Conservation (phyloP, 1,140 invertebrate species). For the Apis mellifera region DNA sequence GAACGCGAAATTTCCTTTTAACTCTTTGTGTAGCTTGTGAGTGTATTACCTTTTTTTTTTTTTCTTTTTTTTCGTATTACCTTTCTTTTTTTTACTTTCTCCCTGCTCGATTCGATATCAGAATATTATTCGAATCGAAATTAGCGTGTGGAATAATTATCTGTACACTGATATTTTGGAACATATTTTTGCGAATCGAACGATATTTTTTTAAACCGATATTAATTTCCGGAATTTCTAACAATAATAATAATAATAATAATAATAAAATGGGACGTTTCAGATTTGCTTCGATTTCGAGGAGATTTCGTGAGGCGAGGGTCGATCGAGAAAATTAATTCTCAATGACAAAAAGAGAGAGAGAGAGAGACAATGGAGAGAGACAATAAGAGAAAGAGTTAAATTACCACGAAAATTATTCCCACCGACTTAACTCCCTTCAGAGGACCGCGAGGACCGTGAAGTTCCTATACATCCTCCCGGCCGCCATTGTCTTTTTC, state of each 20-base stretch:
- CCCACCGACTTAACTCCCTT: background rate
- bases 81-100: too few relatives aligned
- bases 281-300: too few relatives aligned
- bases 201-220: background rate
- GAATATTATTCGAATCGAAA: background rate
- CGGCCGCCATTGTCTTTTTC: slow-evolving; percentile 16
- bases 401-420: slow-evolving; percentile 20
- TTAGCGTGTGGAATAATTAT: background rate
- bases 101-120: background rate
- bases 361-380: too few relatives aligned
- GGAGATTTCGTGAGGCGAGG: too few relatives aligned
- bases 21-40: background rate
- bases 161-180: too few relatives aligned
- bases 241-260: too few relatives aligned
- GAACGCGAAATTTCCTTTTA: slow-evolving; percentile 4
- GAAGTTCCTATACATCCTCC: background rate
- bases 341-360: too few relatives aligned
- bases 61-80: too few relatives aligned
- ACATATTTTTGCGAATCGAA: too few relatives aligned
- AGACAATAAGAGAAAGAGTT: background rate
- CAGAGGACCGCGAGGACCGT: background rate
- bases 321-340: too few relatives aligned
- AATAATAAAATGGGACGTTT: background rate
- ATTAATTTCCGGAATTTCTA: background rate
- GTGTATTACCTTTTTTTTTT: background rate